Evolutionary conservation across 2,888 invertebrate genomes (phyloP), one percentile per base, ranked within the genome.

Genomic region (Cataglyphis albicans): DNA sequence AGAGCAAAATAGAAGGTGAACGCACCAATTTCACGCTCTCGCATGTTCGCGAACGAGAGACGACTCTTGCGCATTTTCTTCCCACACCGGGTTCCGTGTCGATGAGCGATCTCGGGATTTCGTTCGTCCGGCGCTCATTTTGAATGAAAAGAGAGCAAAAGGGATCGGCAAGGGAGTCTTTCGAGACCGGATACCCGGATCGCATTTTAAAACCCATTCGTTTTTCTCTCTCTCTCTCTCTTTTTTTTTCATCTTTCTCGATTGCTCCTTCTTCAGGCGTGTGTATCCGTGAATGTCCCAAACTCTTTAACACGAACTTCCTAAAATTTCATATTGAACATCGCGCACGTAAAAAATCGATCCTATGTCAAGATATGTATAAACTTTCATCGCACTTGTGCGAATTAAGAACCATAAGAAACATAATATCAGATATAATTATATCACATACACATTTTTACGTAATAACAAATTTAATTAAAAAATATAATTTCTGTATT

Each of bases 21-120:
- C 84, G 81, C 81, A 82, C 75, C 75, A 73, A 86, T 82, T 78
- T 84, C 84, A 86, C 84, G 83, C 48, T 52, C 80, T 41, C 80
- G 41, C 63, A 64, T 70, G 73, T 72, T 61, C 74, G 81, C 81
- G 81, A 61, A 57, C 81, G 64, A 52, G 48, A 52, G 73, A 38
- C 32, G 64, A 57, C n/a, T 44, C 73, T 74, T 55, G 57, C 74
- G 76, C 76, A 48, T 82, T 41, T 65, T 41, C 59, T 78, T 76
- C 67, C 82, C 67, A 78, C 61, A 78, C 67, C 48, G 67, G 48
- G 52, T 61, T 76, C 78, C 85, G 85, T 83, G 87, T 80, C 81
- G 81, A 87, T 84, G 87, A 86, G 82, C 83, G 84, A 86, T 86
- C 86, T 75, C 82, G 81, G 83, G 76, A 87, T 87, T 85, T 82